Conservation (phyloP, 2,113 vertebrate species). For the Apus apus region DNA sequence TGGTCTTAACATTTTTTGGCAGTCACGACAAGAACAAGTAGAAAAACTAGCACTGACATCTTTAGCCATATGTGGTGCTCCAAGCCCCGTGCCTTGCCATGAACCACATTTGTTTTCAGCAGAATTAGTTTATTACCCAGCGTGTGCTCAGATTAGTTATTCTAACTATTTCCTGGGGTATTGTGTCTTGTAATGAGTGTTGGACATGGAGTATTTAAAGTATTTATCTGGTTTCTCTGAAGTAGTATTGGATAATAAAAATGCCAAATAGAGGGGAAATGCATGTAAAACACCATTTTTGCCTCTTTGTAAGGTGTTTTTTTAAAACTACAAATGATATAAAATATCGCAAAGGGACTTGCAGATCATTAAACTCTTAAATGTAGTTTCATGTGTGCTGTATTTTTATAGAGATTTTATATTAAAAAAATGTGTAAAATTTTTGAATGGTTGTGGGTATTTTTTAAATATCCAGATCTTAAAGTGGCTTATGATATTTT, state of each 20-base stretch:
- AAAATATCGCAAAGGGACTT: neutral
- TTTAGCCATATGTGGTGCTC: neutral
- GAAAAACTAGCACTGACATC: neutral
- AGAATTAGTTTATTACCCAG: neutral
- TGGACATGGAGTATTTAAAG: neutral
- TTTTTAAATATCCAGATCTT: neutral
- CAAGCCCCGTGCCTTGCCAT: neutral
- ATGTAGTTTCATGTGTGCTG: neutral
- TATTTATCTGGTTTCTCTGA: neutral
- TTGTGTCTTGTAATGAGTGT: neutral
- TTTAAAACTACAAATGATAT: neutral
- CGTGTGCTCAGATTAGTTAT: neutral
- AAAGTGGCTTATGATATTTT: neutral
- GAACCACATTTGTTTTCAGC: neutral
- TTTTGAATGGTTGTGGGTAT: neutral
- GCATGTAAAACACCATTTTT: neutral
- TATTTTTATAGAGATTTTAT: neutral
- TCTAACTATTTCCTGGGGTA: neutral
- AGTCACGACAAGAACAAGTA: neutral
- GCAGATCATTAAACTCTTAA: neutral
- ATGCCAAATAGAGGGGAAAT: neutral
- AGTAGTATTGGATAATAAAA: neutral
- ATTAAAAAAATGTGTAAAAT: neutral
- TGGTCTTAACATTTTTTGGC: neutral
- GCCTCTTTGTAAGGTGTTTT: rapidly evolving